A percentile compares a stretch with the other conserved stretches of the same genome.
phyloP scores from a whole-genome alignment of 2,888 invertebrate genomes.

The Eupithecia subumbrata region DNA sequence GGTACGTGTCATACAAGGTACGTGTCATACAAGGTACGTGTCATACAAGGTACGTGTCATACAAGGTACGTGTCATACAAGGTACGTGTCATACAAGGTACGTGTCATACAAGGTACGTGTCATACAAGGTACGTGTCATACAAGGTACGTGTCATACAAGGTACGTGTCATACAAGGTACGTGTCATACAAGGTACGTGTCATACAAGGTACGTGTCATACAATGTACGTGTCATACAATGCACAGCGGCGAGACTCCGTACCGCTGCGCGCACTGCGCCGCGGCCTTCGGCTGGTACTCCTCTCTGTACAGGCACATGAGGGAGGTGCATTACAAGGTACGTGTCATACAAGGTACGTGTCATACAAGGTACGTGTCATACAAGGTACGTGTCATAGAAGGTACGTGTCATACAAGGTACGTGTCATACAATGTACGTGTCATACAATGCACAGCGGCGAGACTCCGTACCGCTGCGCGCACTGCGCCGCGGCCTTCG shows the following conservation, averaged over 20 bases:
- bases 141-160: slow-evolving; percentile 69
- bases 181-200: slow-evolving; percentile 60
- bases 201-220: slow-evolving; percentile 63
- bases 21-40: slow-evolving; percentile 60
- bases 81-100: slow-evolving; percentile 66
- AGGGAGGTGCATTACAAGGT: slow-evolving; percentile 76
- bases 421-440: slow-evolving; percentile 60
- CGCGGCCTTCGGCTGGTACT: slow-evolving; percentile 78
- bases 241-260: slow-evolving; percentile 75
- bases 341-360: no score
- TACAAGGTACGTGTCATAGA: slow-evolving; percentile 65
- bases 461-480: no score
- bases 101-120: slow-evolving; percentile 60
- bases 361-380: slow-evolving; percentile 65
- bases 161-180: slow-evolving; percentile 66
- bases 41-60: slow-evolving; percentile 64
- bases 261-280: slow-evolving; percentile 68
- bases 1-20: no score
- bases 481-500: no score
- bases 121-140: slow-evolving; percentile 64
- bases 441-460: no score
- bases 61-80: slow-evolving; percentile 69
- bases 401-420: no score
- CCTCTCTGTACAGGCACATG: slow-evolving; percentile 73
- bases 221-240: no score